These are phyloP conservation scores for Vicugna pacos DNA, from an alignment of 2,113 vertebrate species.

Conservation along the genomic window DNA sequence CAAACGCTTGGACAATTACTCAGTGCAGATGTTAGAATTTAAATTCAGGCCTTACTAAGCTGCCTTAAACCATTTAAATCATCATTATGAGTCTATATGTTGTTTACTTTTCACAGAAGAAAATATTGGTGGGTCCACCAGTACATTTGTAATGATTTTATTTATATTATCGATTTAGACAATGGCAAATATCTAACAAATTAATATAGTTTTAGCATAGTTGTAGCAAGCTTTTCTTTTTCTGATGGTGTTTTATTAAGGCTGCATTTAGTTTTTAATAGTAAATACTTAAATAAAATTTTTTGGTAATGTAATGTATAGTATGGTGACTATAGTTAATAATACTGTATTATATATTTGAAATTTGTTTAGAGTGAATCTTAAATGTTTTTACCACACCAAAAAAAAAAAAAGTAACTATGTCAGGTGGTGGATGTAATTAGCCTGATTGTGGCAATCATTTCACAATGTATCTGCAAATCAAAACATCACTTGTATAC, in stretches of 20 bases:
- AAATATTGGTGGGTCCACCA: neutral
- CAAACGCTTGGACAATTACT: neutral
- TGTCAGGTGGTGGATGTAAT: neutral
- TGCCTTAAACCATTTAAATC: neutral
- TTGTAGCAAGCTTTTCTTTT: neutral
- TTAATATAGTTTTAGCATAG: neutral
- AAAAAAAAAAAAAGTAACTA: neutral
- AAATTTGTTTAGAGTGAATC: neutral
- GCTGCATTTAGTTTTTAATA: neutral
- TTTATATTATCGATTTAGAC: neutral
- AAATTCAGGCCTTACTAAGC: neutral
- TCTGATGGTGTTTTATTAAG: neutral
- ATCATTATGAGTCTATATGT: neutral
- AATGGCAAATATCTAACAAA: constrained; percentile 19
- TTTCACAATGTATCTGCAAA: neutral
- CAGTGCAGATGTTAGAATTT: neutral
- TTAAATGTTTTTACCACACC: neutral
- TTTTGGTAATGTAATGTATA: neutral
- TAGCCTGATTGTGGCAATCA: neutral
- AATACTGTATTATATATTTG: neutral
- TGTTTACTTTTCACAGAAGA: constrained; percentile 20
- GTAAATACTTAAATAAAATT: neutral
- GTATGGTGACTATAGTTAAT: neutral
- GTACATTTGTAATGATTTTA: neutral
- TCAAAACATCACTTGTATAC: neutral